Base-by-base conservation (phyloP, 2,797 vertebrate genomes). In the Anomalospiza imberbis region DNA sequence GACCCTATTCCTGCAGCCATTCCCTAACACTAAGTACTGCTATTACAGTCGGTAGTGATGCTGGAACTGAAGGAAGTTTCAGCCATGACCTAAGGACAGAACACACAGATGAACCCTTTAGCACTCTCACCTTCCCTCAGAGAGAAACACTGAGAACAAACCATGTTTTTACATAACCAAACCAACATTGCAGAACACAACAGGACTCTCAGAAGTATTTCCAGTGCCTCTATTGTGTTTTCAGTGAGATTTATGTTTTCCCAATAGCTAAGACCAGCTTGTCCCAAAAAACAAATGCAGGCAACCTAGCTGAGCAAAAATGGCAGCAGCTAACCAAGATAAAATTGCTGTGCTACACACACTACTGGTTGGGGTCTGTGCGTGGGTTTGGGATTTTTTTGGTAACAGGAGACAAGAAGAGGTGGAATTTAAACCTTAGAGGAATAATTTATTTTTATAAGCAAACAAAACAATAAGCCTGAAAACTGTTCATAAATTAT, bases 341-440 rank as follows among this genome's bases (percentile, higher is more conserved):
- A 75, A 61, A 89, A 60, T 4, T 63, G 50, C n/a, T 77, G 57
- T 15, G 24, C 40, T 60, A 50, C 14, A 66, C 22, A 58, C 22
- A 22, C 24, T 58, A 16, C 21, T 71, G 13, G 57, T 42, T 54
- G 36, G 50, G 24, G 32, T 34, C 79, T 47, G 18, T 45, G 34
- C 0, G 0, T 15, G 28, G 31, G 34, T 86, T 77, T 47, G 61
- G 10, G 38, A 2, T 3, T 51, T 31, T 42, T 74, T 51, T 61
- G 13, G n/a, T 71, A 71, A 86, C 13, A 58, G 31, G 31, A 26
- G 42, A 87, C 7, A 2, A 36, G 12, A 89, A 79, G 8, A 13
- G 36, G 13, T 24, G 6, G 58, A 55, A 81, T 71, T 57, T 32
- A 89, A 95, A 88, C 6, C 17, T 81, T 44, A 42, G 32, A 75